phyloP scores from a whole-genome alignment of 2,888 invertebrate species.

The Hipparchia sbordonii region DNA sequence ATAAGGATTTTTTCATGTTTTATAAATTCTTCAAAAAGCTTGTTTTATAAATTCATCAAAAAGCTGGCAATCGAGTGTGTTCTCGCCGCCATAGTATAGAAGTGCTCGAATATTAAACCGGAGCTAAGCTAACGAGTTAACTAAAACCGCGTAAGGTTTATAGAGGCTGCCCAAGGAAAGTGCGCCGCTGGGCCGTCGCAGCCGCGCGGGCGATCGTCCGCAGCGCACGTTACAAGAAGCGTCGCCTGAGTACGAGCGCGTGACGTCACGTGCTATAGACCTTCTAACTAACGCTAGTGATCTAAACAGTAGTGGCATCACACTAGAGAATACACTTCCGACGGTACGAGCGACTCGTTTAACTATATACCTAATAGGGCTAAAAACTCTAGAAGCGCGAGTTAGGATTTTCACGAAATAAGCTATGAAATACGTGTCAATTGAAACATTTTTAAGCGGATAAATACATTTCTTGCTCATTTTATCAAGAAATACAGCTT shows the following conservation, averaged over 20 bases:
- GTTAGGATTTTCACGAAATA: slow-evolving; percentile 45
- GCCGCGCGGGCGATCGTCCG: slow-evolving; percentile 86
- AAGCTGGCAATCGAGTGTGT: slow-evolving; percentile 76
- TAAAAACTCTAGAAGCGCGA: slow-evolving; percentile 58
- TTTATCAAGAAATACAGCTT: background rate
- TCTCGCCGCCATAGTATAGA: slow-evolving; percentile 85
- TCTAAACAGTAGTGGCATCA: slow-evolving; percentile 86
- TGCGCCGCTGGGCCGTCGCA: slow-evolving; percentile 55
- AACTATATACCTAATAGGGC: slow-evolving; percentile 52
- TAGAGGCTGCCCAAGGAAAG: slow-evolving; percentile 79
- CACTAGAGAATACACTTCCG: slow-evolving; percentile 86
- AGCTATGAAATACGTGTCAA: background rate
- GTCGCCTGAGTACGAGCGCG: slow-evolving; percentile 81
- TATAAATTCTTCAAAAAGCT: no score
- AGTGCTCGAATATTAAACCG: slow-evolving; percentile 86
- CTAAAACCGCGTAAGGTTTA: slow-evolving; percentile 79
- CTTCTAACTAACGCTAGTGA: slow-evolving; percentile 84
- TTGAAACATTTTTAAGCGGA: background rate
- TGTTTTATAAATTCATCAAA: slow-evolving; percentile 48
- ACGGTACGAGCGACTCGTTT: fast-evolving
- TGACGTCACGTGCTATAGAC: slow-evolving; percentile 87
- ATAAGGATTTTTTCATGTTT: no score
- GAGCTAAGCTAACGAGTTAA: slow-evolving; percentile 86
- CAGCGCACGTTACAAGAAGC: slow-evolving; percentile 79
- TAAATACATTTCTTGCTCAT: background rate